Base-by-base conservation (phyloP, 2,113 vertebrate genomes). In the Lates calcarifer region DNA sequence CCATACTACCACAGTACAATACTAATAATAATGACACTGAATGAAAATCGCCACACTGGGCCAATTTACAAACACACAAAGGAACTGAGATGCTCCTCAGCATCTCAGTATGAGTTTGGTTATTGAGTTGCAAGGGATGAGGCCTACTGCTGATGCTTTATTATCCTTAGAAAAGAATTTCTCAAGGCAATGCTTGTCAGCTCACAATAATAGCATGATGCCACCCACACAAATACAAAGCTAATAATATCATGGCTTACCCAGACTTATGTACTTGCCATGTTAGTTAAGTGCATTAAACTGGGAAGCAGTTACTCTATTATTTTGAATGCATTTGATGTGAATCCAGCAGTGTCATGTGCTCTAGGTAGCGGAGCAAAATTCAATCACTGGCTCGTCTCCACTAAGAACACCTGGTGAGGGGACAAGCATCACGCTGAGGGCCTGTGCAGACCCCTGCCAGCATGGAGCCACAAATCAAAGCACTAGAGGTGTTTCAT, bases 401-500 rank as follows among this genome's bases (percentile, higher is more conserved):
- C 51, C 61, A 56, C 77, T 81, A 35, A 79, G 92, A 93, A 90
- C 92, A 92, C 92, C 93, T 82, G 85, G 90, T 76, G 86, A 70
- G 87, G 86, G 88, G 84, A 90, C 92, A 93, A 81, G 85, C 77
- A 24, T 89, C 92, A 89, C 17, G 83, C 93, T 90, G 90, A 43
- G 93, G 82, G 82, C 60, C 70, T 81, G 64, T 26, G 62, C 80
- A 73, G 80, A 90, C 77, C 79, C 70, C 79, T 63, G 69, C 81
- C 87, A 89, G 91, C 90, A 81, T 77, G 87, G 85, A 58, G 86
- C 81, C 81, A 56, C 79, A 76, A 87, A 92, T 94, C 89, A 93
- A 93, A 93, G 92, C 82, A 49, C 31, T 60, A 2, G 49, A 73
- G 87, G 86, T 85, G 91, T 93, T 93, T 93, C 88, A 92, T 94